These are phyloP conservation scores for Telmatochromis sp. DNA, from an alignment of 2,113 vertebrate species.

Conservation along the genomic window DNA sequence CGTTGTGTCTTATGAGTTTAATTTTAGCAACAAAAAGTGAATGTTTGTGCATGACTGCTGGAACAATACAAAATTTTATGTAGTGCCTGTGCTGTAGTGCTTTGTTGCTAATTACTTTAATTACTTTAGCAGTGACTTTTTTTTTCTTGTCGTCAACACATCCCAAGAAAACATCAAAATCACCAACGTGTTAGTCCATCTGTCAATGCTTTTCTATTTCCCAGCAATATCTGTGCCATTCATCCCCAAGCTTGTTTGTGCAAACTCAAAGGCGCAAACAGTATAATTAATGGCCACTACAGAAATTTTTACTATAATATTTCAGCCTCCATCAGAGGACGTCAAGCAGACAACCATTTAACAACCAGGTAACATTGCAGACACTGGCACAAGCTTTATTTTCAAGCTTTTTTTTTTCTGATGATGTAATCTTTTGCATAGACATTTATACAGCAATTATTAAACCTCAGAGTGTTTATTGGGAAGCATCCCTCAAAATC, in stretches of 20 bases:
- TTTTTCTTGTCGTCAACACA: neutral
- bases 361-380: neutral
- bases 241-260: neutral
- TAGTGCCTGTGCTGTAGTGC: neutral
- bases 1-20: neutral
- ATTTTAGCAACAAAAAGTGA: neutral
- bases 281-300: neutral
- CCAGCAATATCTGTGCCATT: neutral
- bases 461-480: neutral
- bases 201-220: neutral
- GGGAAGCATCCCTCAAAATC: neutral
- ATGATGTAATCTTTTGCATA: neutral
- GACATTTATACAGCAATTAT: neutral
- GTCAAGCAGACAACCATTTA: neutral
- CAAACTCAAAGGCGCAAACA: neutral
- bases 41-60: neutral
- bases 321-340: neutral
- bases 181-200: neutral
- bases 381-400: neutral
- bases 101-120: neutral
- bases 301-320: neutral
- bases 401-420: neutral
- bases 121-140: neutral
- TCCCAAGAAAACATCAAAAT: neutral
- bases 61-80: neutral